A percentile compares a stretch with the other conserved stretches of the same genome.
phyloP scores from a whole-genome alignment of 2,888 invertebrate genomes.

The Caenorhabditis macrosperma region DNA sequence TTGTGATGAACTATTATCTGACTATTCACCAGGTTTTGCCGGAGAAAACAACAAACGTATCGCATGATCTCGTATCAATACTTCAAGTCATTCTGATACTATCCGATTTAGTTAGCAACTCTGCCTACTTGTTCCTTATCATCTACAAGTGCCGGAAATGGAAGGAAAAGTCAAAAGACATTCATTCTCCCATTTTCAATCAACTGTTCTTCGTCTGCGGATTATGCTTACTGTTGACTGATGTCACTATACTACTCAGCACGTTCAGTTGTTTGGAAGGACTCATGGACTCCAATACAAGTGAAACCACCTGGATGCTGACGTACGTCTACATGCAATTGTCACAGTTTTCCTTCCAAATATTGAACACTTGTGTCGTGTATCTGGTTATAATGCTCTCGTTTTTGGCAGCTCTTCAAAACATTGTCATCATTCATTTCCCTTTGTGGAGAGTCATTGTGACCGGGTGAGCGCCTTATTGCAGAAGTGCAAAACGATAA shows the following conservation, averaged over 20 bases:
- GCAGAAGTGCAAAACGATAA: background rate
- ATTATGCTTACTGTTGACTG: background rate
- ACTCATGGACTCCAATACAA: background rate
- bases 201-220: background rate
- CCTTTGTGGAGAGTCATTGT: background rate
- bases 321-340: background rate
- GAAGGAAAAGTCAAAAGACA: background rate
- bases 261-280: background rate
- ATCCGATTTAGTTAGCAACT: background rate
- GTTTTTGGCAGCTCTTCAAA: background rate
- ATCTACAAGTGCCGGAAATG: slow-evolving; percentile 8
- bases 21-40: background rate
- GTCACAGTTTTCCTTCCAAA: background rate
- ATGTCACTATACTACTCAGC: background rate
- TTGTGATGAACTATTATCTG: background rate
- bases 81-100: background rate
- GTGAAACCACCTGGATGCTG: too few relatives aligned
- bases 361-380: background rate
- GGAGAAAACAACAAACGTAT: background rate
- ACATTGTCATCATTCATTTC: background rate
- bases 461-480: background rate
- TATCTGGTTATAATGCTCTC: background rate
- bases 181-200: background rate
- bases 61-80: background rate
- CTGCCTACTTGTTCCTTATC: background rate